A percentile compares a stretch with the other conserved stretches of the same genome.
phyloP scores from a whole-genome alignment of 2,888 invertebrate genomes.

The Sesamia inferens region DNA sequence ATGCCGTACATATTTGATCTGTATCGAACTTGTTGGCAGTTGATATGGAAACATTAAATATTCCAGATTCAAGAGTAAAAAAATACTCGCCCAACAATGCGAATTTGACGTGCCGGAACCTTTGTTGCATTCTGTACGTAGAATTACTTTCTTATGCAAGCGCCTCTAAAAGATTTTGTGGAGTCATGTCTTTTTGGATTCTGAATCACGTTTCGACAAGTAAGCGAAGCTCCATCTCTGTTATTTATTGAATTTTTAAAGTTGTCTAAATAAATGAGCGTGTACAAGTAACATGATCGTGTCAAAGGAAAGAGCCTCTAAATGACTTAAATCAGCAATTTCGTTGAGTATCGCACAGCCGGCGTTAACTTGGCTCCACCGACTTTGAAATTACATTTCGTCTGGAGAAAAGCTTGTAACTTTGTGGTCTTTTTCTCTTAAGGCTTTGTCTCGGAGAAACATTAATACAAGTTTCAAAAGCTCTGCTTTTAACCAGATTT shows the following conservation, averaged over 20 bases:
- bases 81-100: constrained; percentile 70
- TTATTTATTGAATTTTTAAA: constrained; percentile 41
- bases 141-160: constrained; percentile 76
- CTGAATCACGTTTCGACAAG: constrained; percentile 45
- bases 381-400: constrained; percentile 78
- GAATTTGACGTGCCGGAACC: constrained; percentile 69
- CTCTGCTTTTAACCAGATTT: constrained; percentile 65
- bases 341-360: constrained; percentile 75
- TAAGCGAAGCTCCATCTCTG: constrained; percentile 19
- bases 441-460: constrained; percentile 62
- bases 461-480: constrained; percentile 65
- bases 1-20: constrained; percentile 31
- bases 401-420: constrained; percentile 74
- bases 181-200: constrained; percentile 65
- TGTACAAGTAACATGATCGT: constrained; percentile 57
- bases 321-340: constrained; percentile 77
- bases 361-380: constrained; percentile 74
- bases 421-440: constrained; percentile 75
- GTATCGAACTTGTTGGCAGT: constrained; percentile 56
- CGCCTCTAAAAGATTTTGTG: constrained; percentile 38
- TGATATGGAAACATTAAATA: constrained; percentile 61
- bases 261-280: constrained; percentile 57
- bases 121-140: constrained; percentile 73
- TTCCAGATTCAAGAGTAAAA: constrained; percentile 65
- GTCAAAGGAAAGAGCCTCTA: constrained; percentile 67